Conservation (phyloP, 2,797 vertebrate species). For the Percopsis omiscomaycus region DNA sequence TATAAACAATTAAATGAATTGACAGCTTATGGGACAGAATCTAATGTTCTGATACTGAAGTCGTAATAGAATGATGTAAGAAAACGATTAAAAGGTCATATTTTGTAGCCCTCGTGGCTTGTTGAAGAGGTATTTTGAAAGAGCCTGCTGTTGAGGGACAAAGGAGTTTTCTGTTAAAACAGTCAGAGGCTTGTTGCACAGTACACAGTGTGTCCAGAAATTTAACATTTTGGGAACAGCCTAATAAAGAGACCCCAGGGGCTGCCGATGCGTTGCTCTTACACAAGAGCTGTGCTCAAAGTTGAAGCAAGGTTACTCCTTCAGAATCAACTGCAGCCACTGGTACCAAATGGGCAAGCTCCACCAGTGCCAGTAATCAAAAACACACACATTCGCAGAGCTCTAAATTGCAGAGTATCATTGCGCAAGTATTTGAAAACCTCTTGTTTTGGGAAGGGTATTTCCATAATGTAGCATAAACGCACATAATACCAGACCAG, state of each 20-base stretch:
- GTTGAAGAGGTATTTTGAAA: too few species aligned
- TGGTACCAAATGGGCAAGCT: not conserved
- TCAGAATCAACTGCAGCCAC: slow-evolving; percentile 11
- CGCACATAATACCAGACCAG: too few species aligned
- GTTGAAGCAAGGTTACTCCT: slow-evolving; percentile 59
- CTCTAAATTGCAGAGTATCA: too few species aligned
- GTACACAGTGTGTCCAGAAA: slow-evolving; percentile 30
- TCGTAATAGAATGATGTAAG: slow-evolving; percentile 20
- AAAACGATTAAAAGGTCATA: not conserved
- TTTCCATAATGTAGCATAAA: too few species aligned
- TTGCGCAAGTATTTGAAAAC: too few species aligned
- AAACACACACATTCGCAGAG: too few species aligned
- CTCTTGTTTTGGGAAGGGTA: too few species aligned
- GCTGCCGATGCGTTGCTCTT: slow-evolving; percentile 55
- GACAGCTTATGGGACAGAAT: not conserved
- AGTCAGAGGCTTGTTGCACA: not conserved
- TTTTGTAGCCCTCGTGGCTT: not conserved
- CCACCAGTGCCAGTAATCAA: slow-evolving; percentile 8
- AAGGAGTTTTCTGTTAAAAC: not conserved
- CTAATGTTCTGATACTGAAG: slow-evolving; percentile 18
- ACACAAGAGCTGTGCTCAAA: slow-evolving; percentile 57
- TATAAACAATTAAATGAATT: not conserved
- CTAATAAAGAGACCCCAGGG: slow-evolving; percentile 35
- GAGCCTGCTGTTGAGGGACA: not conserved
- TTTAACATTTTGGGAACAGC: slow-evolving; percentile 36